Evolutionary conservation across 2,113 vertebrate genomes (phyloP).

Genomic region (Nasalis larvatus): DNA sequence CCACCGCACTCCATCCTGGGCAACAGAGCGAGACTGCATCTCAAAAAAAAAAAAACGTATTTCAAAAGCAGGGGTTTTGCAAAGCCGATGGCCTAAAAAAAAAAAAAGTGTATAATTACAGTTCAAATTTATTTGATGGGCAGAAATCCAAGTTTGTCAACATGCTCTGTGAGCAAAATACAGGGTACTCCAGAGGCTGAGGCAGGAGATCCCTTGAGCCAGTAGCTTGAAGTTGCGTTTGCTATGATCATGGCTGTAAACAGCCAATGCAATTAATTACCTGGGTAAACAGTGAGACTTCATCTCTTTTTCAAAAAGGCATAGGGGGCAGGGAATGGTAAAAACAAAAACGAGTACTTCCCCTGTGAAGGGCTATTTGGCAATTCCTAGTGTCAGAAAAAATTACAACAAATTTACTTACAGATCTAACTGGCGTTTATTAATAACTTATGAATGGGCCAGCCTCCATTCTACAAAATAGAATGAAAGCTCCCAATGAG

Average conservation of each 20-base stretch:
- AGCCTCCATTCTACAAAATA: not conserved
- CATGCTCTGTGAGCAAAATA: not conserved
- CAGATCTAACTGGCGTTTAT: not conserved
- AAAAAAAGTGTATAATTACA: not conserved
- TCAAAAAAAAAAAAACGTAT: too few relatives aligned
- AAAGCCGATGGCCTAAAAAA: not conserved
- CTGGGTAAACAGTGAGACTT: not conserved
- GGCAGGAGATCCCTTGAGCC: not conserved
- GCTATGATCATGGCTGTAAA: not conserved
- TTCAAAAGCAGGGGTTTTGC: not conserved
- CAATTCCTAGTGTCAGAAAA: not conserved
- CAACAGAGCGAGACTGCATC: too few relatives aligned
- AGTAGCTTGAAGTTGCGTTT: not conserved
- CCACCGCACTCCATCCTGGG: too few relatives aligned
- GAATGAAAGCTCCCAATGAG: not conserved
- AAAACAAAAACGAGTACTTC: not conserved
- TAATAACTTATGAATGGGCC: not conserved
- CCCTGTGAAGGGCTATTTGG: not conserved
- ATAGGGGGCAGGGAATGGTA: not conserved
- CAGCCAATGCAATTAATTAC: not conserved
- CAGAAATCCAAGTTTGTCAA: not conserved
- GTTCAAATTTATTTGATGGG: not conserved
- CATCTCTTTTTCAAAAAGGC: not conserved
- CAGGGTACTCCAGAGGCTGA: not conserved
- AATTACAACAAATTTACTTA: not conserved